A percentile compares a stretch with the other conserved stretches of the same genome.
Conservation (phyloP, 2,888 invertebrate genomes). For the Drosophila differens region DNA sequence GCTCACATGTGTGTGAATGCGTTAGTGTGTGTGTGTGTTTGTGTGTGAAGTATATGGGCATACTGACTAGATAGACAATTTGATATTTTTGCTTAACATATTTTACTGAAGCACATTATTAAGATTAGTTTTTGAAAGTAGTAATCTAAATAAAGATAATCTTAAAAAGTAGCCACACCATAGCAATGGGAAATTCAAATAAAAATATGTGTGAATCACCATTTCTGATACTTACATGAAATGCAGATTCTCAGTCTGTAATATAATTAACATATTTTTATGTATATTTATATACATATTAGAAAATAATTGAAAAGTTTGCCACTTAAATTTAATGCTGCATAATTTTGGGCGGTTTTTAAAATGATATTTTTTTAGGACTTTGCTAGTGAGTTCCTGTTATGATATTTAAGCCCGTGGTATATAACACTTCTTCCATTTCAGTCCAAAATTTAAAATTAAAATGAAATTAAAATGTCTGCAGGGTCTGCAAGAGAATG, state of each 20-base stretch:
- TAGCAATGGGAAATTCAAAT: neutral
- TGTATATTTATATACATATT: neutral
- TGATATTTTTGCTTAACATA: constrained; percentile 8
- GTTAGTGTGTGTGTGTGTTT: neutral
- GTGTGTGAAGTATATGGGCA: neutral
- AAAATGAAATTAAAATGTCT: neutral
- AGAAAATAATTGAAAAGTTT: neutral
- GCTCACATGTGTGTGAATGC: neutral
- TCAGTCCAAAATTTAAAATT: neutral
- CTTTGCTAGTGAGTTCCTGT: neutral
- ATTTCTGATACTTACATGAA: neutral
- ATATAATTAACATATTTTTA: neutral
- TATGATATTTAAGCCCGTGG: neutral
- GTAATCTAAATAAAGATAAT: constrained; percentile 5
- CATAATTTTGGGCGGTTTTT: neutral
- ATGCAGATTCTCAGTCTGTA: neutral
- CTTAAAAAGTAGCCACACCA: neutral
- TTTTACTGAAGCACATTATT: constrained; percentile 4
- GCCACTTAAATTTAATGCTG: neutral
- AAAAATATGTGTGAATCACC: neutral
- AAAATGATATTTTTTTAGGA: neutral
- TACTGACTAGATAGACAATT: constrained; percentile 6
- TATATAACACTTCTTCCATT: neutral
- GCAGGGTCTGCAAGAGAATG: neutral
- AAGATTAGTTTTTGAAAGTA: constrained; percentile 2